phyloP scores from a whole-genome alignment of 2,797 vertebrate species.

The Mus caroli region DNA sequence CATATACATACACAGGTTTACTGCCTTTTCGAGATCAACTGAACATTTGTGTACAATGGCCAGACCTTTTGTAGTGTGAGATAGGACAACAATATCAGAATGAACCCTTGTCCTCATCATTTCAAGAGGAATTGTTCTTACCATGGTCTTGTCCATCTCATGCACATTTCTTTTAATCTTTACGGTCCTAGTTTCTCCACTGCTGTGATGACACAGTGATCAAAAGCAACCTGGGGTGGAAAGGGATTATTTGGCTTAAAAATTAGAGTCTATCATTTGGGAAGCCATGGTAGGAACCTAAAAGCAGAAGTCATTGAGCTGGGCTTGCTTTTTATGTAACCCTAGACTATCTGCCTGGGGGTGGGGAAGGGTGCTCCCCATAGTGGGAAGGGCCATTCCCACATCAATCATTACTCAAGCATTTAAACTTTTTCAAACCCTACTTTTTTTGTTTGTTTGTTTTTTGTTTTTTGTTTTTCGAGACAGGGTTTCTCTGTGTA shows the following conservation, averaged over 20 bases:
- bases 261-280: background rate
- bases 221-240: background rate
- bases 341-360: too few species aligned
- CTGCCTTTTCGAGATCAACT: background rate
- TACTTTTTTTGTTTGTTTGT: too few species aligned
- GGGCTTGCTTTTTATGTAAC: background rate
- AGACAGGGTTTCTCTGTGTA: too few species aligned
- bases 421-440: too few species aligned
- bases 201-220: background rate
- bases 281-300: background rate
- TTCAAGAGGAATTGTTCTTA: background rate
- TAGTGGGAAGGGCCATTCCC: too few species aligned
- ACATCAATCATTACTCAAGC: background rate
- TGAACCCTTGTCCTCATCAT: background rate
- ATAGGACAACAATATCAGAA: background rate
- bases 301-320: background rate
- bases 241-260: background rate
- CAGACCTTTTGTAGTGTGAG: background rate
- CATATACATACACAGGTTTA: background rate
- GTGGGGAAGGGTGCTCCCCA: too few species aligned
- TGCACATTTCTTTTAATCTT: too few species aligned
- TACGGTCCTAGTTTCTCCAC: background rate
- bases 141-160: background rate
- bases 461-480: too few species aligned
- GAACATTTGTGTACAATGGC: background rate